Evolutionary conservation across 2,888 invertebrate species (phyloP), one percentile per base, ranked within the genome.

Genomic region (Pyrrhosoma nymphula): DNA sequence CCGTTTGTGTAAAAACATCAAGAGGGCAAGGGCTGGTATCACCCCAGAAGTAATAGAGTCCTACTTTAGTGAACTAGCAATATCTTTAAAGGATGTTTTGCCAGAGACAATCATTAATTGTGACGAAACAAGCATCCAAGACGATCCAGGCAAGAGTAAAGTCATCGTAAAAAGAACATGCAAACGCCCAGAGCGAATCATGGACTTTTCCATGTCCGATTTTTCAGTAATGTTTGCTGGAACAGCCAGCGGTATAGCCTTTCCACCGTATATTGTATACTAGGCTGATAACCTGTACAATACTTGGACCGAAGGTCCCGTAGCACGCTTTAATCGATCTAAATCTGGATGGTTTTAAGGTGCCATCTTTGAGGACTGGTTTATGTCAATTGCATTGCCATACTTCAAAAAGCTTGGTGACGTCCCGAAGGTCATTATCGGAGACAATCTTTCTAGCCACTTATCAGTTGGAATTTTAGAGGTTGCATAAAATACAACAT

Each of bases 401-500:
- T 96, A 96, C 95, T 95, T 96, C 91, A 96, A 95, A 95, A 95
- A 95, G 63, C 56, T 95, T 35, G 96, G 96, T 20, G 20, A 20
- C 23, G 35, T 35, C 10, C 95, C 95, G 95, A 96, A 96, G 95
- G 96, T 96, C 26, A 88, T 97, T 89, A 96, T 97, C 95, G 97
- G 97, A 18, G 96, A 97, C 95, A 97, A 97, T 96, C 96, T 97
- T 95, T 96, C 96, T 18, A 96, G 96, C 56, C 96, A 96, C 95
- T 95, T 96, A 88, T 96, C 96, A 89, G 95, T 95, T 95, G 90
- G 95, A 88, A 96, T 96, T 88, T 95, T 97, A 89, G 63, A 95
- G 95, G 26, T 18, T 97, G 97, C 96, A 93, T 96, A 55, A 96
- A 96, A 95, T 96, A 96, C 95, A 96, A 96, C 96, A 96, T 96